Evolutionary conservation across 1,140 invertebrate genomes (phyloP), one percentile per base, ranked within the genome.

Genomic region (Cydia pomonella): DNA sequence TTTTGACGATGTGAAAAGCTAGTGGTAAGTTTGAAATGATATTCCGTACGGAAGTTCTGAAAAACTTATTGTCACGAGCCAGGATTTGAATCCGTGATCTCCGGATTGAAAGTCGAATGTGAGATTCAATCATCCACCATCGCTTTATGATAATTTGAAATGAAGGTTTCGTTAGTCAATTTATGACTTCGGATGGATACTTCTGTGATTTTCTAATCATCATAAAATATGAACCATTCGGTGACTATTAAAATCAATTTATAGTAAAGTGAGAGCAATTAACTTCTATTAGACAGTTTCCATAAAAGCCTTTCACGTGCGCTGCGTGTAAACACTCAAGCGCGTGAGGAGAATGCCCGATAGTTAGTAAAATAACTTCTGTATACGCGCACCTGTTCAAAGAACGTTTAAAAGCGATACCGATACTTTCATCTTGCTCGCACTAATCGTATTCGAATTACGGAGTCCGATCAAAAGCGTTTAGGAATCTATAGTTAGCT

Each of bases 341-440:
- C 44, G 81, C 80, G 82, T 84, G 83, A 80, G 77, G 76, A 64
- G 83, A 82, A 81, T 82, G 72, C 73, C 75, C 72, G 76, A 82
- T 81, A 81, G 76, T 78, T 82, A 79, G 81, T 83, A 82, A 88
- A 88, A 88, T 85, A 82, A 84, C 77, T 86, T 87, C 80, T 82
- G 82, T 83, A 85, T 81, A 83, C 83, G 84, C 82, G 84, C 87
- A 89, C 87, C 86, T 88, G 87, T 84, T 82, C 81, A 86, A 87
- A 88, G 83, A 83, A 80, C 87, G 82, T 87, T 86, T 87, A 82
- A 76, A 86, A 44, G 1, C 23, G 64, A 27, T 21, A 29, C n/a
- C 33, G 29, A 33, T 41, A 69, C 64, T 69, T 69, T 69, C 29
- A 38, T 69, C 64, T 69, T 10, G 27, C 64, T 41, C 29, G 64